These are phyloP conservation scores for Acanthis flammea DNA, from an alignment of 2,797 vertebrate genomes.

Conservation along the genomic window DNA sequence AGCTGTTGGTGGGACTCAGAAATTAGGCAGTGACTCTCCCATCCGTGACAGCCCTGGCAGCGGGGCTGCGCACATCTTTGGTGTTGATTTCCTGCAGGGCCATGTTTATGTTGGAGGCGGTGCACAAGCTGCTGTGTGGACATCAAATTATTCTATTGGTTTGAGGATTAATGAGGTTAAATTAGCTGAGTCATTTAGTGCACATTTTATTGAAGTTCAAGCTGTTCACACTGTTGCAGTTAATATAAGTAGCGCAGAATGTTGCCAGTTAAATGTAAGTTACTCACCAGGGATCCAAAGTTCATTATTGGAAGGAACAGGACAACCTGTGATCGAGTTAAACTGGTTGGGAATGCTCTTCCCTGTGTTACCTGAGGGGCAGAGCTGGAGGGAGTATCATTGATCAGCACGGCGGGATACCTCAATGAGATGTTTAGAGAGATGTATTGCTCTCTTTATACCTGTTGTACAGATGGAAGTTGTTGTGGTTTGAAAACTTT, in stretches of 20 bases:
- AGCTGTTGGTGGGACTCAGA: neutral
- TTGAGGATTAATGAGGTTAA: constrained; percentile 77
- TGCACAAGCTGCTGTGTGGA: constrained; percentile 54
- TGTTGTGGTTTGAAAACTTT: neutral
- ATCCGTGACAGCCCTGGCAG: neutral
- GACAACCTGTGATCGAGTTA: constrained; percentile 50
- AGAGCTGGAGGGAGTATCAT: neutral
- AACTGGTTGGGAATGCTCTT: constrained; percentile 16
- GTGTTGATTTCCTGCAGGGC: constrained; percentile 47
- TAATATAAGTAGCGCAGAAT: constrained; percentile 70
- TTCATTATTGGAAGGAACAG: constrained; percentile 64
- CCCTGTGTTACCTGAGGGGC: neutral
- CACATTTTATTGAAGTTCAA: constrained; percentile 75
- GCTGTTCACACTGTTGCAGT: constrained; percentile 71
- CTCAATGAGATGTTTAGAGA: accelerated
- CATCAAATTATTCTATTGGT: constrained; percentile 64
- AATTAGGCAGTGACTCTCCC: constrained; percentile 11
- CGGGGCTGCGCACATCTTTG: neutral
- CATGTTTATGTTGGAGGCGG: constrained; percentile 53
- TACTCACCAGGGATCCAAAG: constrained; percentile 69
- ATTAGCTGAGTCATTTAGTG: constrained; percentile 75
- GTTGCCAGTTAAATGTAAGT: constrained; percentile 74
- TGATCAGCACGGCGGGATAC: neutral
- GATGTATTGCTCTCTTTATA: neutral
- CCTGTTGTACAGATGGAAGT: neutral